Percentiles rank a stretch among this genome's conserved stretches.
These are phyloP conservation scores for Listrodromus nycthemerus DNA, from an alignment of 2,888 invertebrate species.

Conservation along the genomic window DNA sequence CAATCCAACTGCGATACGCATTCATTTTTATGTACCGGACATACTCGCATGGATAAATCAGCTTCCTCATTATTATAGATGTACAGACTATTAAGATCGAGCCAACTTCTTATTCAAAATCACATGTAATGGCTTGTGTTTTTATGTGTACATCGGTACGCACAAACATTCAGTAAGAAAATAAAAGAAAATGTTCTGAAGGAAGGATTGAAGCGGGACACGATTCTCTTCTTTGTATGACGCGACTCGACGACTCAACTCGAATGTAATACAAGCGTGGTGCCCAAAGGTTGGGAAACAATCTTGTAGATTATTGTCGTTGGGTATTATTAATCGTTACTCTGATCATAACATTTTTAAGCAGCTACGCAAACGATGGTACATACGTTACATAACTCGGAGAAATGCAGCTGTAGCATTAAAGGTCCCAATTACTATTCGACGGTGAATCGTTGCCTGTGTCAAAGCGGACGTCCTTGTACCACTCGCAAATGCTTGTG, in stretches of 20 bases:
- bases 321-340: neutral
- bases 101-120: too few species aligned
- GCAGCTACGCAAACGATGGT: neutral
- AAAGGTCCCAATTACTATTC: constrained; percentile 11
- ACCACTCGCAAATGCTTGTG: constrained; percentile 56
- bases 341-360: constrained; percentile 7
- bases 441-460: constrained; percentile 25
- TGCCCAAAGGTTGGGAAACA: neutral
- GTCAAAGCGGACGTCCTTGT: constrained; percentile 58
- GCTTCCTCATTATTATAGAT: too few species aligned
- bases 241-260: neutral
- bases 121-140: too few species aligned
- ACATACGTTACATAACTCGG: constrained; percentile 1
- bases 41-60: too few species aligned
- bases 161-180: too few species aligned
- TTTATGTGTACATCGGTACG: too few species aligned
- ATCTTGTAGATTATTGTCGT: neutral
- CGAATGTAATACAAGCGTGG: neutral
- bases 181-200: too few species aligned
- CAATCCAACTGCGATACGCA: neutral
- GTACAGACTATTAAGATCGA: too few species aligned
- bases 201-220: too few species aligned
- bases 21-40: neutral
- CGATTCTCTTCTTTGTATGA: neutral
- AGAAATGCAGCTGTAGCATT: constrained; percentile 24